Evolutionary conservation across 64 coral and sea anemone genomes (phyloP), one percentile per base, ranked within the genome.

Genomic region (Stichodactyla helianthus): DNA sequence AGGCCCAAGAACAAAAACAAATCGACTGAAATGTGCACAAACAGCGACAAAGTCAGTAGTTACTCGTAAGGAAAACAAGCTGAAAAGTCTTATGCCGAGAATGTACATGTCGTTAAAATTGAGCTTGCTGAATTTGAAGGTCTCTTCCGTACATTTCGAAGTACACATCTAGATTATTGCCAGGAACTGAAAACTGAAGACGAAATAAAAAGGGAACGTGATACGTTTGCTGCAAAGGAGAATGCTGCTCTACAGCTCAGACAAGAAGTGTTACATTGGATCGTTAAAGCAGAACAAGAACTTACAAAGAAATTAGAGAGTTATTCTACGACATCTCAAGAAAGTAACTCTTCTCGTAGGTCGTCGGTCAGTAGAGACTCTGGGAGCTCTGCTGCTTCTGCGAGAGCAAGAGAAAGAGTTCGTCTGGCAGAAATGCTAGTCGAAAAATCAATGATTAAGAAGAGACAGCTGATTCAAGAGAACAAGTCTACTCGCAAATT

Each of bases 41-140:
- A 27, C 68, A 20, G 68, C 68, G 18, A 16, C 68, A 74, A 19
- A 74, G 68, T 74, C 68, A 74, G 68, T 74, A 27, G 68, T 74
- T n/a, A 74, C 68, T 74, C 68, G 68, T 74, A 74, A 74, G 25
- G 68, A 74, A 74, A 74, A 74, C 68, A 74, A 74, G 68, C 17
- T 74, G 6, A 74, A 74, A 74, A 19, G 25, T 19, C 68, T 74
- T 6, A 74, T 74, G 68, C 55, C 55, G 55, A 57, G 55, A 57
- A 57, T 57, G 55, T 57, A 57, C 68, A 74, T 74, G 17, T 74
- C 68, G 68, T 74, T 74, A 74, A 74, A 74, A 27, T n/a, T 74
- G 68, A 74, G 68, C 25, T 74, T 6, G 68, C 68, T 27, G 68
- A 74, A 74, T 6, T 74, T 6, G 68, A 74, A 74, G 68, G 68